Percentiles rank a stretch among this genome's conserved stretches.
phyloP scores from a whole-genome alignment of 2,113 vertebrate species.

The Gymnogyps californianus region DNA sequence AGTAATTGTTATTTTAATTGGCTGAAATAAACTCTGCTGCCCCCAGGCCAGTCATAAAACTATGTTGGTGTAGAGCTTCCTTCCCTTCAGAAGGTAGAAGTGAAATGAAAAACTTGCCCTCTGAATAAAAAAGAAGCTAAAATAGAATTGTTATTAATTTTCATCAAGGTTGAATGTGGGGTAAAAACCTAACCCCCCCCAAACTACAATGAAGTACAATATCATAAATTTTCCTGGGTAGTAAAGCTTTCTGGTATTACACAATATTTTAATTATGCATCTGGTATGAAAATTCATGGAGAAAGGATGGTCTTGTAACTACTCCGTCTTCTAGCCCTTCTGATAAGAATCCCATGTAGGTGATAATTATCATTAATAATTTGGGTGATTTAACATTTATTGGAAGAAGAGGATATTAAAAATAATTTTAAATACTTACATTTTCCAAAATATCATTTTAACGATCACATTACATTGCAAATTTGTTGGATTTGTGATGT shows the following conservation, averaged over 20 bases:
- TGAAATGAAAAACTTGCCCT: background rate
- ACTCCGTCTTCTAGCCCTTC: background rate
- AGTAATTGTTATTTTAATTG: conserved; percentile 70
- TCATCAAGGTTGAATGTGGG: background rate
- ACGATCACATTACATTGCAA: background rate
- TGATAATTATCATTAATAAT: background rate
- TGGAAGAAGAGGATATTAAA: background rate
- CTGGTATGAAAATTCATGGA: background rate
- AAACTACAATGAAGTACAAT: background rate
- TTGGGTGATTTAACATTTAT: background rate
- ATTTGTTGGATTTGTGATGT: background rate
- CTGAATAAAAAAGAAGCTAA: background rate
- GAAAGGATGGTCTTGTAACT: background rate
- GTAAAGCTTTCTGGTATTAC: background rate
- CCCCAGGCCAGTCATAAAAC: conserved; percentile 21
- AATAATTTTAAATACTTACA: background rate
- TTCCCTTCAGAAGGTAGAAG: background rate
- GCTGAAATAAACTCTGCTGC: conserved; percentile 59
- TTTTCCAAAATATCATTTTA: background rate
- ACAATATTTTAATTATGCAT: background rate
- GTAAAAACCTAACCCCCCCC: background rate
- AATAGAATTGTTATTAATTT: background rate
- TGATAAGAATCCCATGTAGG: background rate
- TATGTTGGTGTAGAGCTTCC: background rate
- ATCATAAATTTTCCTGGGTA: background rate